Evolutionary conservation across 2,797 vertebrate species (phyloP).

Genomic region (Gadopsis marmoratus): DNA sequence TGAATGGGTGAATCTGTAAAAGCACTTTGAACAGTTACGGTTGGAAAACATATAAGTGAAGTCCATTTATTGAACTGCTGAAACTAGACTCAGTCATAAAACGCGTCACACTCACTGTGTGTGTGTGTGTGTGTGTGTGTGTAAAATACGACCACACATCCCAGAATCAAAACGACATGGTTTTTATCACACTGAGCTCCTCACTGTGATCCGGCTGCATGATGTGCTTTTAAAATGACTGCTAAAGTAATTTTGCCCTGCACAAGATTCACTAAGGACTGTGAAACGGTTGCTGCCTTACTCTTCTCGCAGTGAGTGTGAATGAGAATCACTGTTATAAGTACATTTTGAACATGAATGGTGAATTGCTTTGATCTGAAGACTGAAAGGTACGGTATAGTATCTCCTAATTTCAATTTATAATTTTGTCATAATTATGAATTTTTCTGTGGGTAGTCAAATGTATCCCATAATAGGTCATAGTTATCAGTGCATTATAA

Average conservation of each 20-base stretch:
- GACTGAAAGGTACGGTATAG: not conserved
- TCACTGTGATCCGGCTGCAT: not conserved
- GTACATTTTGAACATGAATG: conserved; percentile 9
- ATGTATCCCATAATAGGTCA: not conserved
- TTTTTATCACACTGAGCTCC: not conserved
- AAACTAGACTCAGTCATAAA: not conserved
- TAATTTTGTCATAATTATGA: not conserved
- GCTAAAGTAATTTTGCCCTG: not conserved
- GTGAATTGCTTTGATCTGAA: not conserved
- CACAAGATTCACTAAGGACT: not conserved
- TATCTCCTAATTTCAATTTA: not conserved
- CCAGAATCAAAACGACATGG: not conserved
- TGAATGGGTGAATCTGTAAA: no score
- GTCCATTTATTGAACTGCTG: not conserved
- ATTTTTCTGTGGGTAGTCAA: not conserved
- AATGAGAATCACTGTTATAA: not conserved
- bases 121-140: no score
- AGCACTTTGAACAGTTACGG: no score
- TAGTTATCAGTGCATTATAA: no score
- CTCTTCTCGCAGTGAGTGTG: not conserved
- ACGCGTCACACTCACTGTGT: not conserved
- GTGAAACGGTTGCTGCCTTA: conserved; percentile 26
- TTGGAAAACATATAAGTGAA: no score
- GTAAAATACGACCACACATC: not conserved
- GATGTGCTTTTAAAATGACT: not conserved